Evolutionary conservation across 35 echinoderm and acorn worm genomes (phyloP), one percentile per base, ranked within the genome.

Genomic region (Strongylocentrotus purpuratus): DNA sequence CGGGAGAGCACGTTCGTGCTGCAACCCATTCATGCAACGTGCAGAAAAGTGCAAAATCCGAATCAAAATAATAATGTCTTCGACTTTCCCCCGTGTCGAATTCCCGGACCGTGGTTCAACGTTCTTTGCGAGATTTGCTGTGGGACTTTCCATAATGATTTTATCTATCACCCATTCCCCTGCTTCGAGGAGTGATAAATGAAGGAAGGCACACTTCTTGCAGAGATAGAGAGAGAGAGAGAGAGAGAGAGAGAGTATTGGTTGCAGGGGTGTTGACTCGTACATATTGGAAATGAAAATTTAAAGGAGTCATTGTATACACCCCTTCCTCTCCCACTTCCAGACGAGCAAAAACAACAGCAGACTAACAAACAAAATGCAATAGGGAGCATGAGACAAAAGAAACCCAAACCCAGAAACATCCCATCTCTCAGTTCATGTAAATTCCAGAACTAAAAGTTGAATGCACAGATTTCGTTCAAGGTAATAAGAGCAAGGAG

Each of bases 61-160:
- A 78, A 78, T 78, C 65, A 78, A 78, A 78, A 78, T 78, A 78
- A 78, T 78, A 78, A 78, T 78, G 65, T 28, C 87, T 89, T 46
- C 45, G 33, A 89, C 87, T 45, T 25, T 89, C 87, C 45, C 87
- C 33, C 3, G 87, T 89, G 87, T 89, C 87, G 11, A 35, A 89
- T 89, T 89, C 87, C 87, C 87, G 20, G 31, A 25, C 32, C 33
- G 0, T 20, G 87, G 87, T 89, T 89, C 87, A 89, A 89, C 87
- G 87, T 89, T 89, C 87, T 89, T 89, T 89, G 31, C 17, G 9
- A 17, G 87, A 89, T 89, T 89, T 89, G 87, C 87, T 89, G 32
- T 45, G 87, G 87, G 87, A 89, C 87, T 46, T 89, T 45, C 45
- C 15, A 89, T 89, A 46, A 89, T 89, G 32, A 89, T 89, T 89